Evolutionary conservation across 2,888 invertebrate species (phyloP).

Genomic region (Dryococelus australis): DNA sequence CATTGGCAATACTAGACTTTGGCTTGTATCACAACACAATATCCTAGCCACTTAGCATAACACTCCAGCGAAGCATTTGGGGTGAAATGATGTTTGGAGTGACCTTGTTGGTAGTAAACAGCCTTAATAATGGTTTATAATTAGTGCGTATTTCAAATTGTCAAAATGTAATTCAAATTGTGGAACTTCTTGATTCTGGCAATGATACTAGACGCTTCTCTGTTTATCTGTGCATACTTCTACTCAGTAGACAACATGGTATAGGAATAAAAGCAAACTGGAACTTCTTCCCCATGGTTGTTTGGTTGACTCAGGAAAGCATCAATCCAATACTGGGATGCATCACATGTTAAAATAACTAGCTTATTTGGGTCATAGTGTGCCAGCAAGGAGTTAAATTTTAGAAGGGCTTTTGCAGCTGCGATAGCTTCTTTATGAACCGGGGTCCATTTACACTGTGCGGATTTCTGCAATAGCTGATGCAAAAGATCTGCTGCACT

Average conservation of each 20-base stretch:
- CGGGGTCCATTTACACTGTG: neutral
- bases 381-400: neutral
- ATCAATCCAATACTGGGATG: neutral
- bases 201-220: neutral
- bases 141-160: neutral
- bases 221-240: neutral
- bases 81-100: neutral
- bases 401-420: neutral
- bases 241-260: neutral
- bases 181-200: neutral
- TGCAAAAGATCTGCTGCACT: neutral
- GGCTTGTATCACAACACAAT: neutral
- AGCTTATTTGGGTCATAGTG: neutral
- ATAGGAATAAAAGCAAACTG: neutral
- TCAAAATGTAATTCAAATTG: neutral
- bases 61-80: neutral
- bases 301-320: neutral
- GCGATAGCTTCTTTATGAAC: neutral
- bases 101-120: neutral
- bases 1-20: neutral
- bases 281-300: neutral
- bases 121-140: neutral
- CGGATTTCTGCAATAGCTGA: neutral
- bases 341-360: neutral
- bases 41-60: neutral